Percentiles rank a stretch among this genome's conserved stretches.
These are phyloP conservation scores for Allophyes oxyacanthae DNA, from an alignment of 2,888 invertebrate genomes.

Conservation along the genomic window DNA sequence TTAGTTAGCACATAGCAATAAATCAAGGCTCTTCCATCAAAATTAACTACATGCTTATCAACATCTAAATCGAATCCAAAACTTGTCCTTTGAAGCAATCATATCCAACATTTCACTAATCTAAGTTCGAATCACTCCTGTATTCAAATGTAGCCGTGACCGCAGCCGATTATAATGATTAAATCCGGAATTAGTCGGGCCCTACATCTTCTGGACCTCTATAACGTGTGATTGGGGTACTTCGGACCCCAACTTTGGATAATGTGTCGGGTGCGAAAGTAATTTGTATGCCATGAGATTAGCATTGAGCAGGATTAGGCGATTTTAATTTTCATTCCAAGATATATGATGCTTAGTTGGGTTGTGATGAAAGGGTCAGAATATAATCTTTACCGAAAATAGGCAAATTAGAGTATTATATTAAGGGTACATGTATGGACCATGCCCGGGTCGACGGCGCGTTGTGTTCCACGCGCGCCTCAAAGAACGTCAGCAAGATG, in stretches of 20 bases:
- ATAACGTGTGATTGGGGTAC: slow-evolving; percentile 64
- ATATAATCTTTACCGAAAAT: slow-evolving; percentile 18
- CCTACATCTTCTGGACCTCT: slow-evolving; percentile 57
- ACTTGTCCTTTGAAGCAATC: slow-evolving; percentile 30
- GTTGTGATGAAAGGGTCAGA: slow-evolving; percentile 42
- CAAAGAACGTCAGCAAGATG: no score
- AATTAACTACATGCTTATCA: slow-evolving; percentile 11
- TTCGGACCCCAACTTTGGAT: slow-evolving; percentile 49
- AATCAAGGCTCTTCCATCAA: not conserved
- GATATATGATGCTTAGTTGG: slow-evolving; percentile 43
- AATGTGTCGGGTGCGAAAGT: slow-evolving; percentile 56
- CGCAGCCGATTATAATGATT: slow-evolving; percentile 68
- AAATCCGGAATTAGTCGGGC: slow-evolving; percentile 66
- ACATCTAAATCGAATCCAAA: slow-evolving; percentile 10
- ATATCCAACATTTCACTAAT: slow-evolving; percentile 40
- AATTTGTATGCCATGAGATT: slow-evolving; percentile 59
- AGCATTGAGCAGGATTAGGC: slow-evolving; percentile 57
- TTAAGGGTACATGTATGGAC: slow-evolving; percentile 1
- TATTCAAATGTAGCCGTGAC: slow-evolving; percentile 56
- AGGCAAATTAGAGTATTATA: slow-evolving; percentile 40
- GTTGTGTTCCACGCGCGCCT: no score
- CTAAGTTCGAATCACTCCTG: slow-evolving; percentile 56
- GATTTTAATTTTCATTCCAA: slow-evolving; percentile 56
- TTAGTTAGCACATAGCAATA: no score
- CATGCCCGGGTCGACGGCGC: no score